Evolutionary conservation across 2,888 invertebrate genomes (phyloP).

Genomic region (Trichopria drosophilae): DNA sequence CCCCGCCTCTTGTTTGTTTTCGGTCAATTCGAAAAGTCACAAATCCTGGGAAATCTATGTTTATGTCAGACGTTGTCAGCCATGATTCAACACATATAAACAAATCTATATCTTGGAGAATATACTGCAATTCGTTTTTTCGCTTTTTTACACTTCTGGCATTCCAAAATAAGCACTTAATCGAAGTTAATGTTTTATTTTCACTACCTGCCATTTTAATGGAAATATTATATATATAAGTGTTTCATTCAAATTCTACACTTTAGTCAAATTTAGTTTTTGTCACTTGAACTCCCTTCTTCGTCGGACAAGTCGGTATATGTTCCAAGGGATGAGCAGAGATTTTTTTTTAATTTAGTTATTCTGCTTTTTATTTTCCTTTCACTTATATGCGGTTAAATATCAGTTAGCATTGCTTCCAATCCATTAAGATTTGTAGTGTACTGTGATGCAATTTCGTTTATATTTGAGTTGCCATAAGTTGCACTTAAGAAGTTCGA

Average conservation of each 20-base stretch:
- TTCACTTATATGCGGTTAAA: background rate
- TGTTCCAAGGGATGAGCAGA: no score
- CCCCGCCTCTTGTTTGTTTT: slow-evolving; percentile 3
- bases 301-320: no score
- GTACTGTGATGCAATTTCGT: background rate
- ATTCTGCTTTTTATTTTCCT: slow-evolving; percentile 3
- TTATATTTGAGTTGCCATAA: slow-evolving; percentile 2
- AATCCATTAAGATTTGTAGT: background rate
- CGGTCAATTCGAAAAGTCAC: background rate
- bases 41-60: background rate
- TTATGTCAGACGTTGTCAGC: background rate
- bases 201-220: no score
- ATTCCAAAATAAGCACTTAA: background rate
- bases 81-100: slow-evolving; percentile 3
- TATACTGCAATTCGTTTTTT: background rate
- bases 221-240: no score
- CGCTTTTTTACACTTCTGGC: slow-evolving; percentile 4
- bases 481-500: slow-evolving; percentile 15
- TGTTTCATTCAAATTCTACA: no score
- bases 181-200: no score
- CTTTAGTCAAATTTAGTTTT: no score
- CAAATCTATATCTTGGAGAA: background rate
- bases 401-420: background rate
- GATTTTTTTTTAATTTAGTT: slow-evolving; percentile 8
- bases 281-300: no score